Evolutionary conservation across 2,113 vertebrate species (phyloP), one percentile per base, ranked within the genome.

Genomic region (Coturnix japonica): DNA sequence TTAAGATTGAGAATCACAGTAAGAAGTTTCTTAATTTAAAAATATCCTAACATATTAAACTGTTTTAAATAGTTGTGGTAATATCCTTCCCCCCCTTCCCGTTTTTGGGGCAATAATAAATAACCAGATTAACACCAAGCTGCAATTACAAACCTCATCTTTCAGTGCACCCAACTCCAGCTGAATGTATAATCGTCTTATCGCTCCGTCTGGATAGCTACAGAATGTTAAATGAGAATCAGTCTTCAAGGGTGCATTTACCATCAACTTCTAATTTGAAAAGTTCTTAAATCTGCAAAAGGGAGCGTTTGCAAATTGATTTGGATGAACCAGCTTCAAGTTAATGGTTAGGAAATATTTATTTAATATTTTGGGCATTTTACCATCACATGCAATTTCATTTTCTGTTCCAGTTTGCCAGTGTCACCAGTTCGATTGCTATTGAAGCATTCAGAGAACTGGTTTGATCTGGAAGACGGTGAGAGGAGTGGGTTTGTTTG

Each of bases 261-360:
- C 79, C 31, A 88, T 86, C 56, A 89, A 41, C 67, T 54, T 93
- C 70, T 77, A 87, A 76, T 73, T 88, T 82, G 78, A 82, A 92
- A n/a, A 41, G 44, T 87, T 91, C 81, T 89, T 93, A 67, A 78
- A 85, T 76, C 87, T 81, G 51, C 81, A 90, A 51, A 90, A 93
- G 56, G 43, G 47, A 82, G 53, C 49, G 43, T 93, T 93, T 80
- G 31, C 70, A 90, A 93, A 94, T 77, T 92, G 67, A 89, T 93
- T 92, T 96, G 87, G 77, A 85, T 89, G 85, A 96, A 63, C 70
- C 16, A 61, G 26, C 67, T 75, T 60, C 21, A 61, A 82, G 60
- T 71, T 72, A 91, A 81, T 75, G 90, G 79, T 67, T 92, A 59
- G 33, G 53, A 90, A 95, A 90, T 90, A 72, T 65, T 94, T 92